These are phyloP conservation scores for Brenthis daphne DNA, from an alignment of 2,888 invertebrate species.

Conservation along the genomic window DNA sequence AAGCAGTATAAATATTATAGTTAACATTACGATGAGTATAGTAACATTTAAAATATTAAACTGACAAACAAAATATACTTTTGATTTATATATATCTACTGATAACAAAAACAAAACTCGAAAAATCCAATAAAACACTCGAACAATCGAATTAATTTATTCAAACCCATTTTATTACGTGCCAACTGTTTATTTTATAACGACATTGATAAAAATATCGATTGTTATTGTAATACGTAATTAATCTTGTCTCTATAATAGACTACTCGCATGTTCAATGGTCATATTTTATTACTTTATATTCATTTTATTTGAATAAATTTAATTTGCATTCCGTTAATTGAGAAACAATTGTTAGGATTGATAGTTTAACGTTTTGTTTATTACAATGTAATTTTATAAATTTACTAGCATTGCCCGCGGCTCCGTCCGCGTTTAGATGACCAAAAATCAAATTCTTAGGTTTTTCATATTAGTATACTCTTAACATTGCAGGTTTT, in stretches of 20 bases:
- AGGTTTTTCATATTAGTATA: too few relatives aligned
- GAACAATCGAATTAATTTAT: slow-evolving; percentile 65
- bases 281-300: slow-evolving; percentile 38
- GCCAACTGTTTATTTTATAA: slow-evolving; percentile 64
- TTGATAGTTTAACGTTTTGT: slow-evolving; percentile 10
- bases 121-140: slow-evolving; percentile 38
- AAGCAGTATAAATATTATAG: too few relatives aligned
- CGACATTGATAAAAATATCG: slow-evolving; percentile 43
- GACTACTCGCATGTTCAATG: slow-evolving; percentile 41
- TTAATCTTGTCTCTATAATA: slow-evolving; percentile 69
- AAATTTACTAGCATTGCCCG: too few relatives aligned
- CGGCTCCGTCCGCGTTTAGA: too few relatives aligned
- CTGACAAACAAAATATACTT: too few relatives aligned
- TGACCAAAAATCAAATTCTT: too few relatives aligned
- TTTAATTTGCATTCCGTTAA: slow-evolving; percentile 19
- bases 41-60: too few relatives aligned
- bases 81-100: slow-evolving; percentile 6
- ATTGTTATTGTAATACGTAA: slow-evolving; percentile 67
- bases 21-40: too few relatives aligned
- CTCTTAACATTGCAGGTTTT: too few relatives aligned
- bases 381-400: background rate
- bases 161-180: slow-evolving; percentile 79
- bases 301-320: slow-evolving; percentile 26
- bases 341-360: slow-evolving; percentile 24
- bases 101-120: slow-evolving; percentile 22